Base-by-base conservation (phyloP, 2,888 invertebrate species). In the Halictus ligatus region DNA sequence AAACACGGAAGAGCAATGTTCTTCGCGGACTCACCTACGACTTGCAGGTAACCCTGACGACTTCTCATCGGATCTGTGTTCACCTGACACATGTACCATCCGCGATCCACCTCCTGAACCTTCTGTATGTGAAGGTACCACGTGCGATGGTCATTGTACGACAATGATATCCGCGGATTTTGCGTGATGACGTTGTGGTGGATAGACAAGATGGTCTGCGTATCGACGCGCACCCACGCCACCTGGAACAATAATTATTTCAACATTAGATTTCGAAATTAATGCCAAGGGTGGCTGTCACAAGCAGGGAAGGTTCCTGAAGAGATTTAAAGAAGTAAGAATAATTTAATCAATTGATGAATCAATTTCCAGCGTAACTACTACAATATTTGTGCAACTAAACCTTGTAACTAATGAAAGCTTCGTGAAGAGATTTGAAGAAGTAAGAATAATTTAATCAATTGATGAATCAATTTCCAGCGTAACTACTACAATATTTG, bases 61-160 rank as follows among this genome's bases (percentile, higher is more conserved):
- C 98, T 98, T 89, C 98, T 96, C 98, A 98, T 98, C n/a, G 98
- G 98, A 95, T 98, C 98, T 0, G 98, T 98, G 95, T 98, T 98
- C 90, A 98, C 97, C 95, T 98, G 98, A 94, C 98, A 98, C 98
- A 98, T 98, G 95, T 97, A 98, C 98, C 98, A 98, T 85, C 98
- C 98, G 3, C 98, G 96, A 95, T 98, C 98, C 72, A 97, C 96
- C 95, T 98, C 98, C 94, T 98, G 98, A 50, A 98, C 98, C 94
- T 97, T 97, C 95, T 97, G 97, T 95, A 98, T 98, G 94, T 98
- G 98, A 88, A 98, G 96, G 95, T 98, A 98, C 98, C 98, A 98
- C 78, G 98, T 98, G 81, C 98, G 97, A 95, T 98, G 98, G 95
- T 98, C 98, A 95, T 98, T 98, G 96, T 97, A 98, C 78, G 98